A percentile compares a stretch with the other conserved stretches of the same genome.
These are phyloP conservation scores for Austrofundulus limnaeus DNA, from an alignment of 2,113 vertebrate genomes.

Conservation along the genomic window DNA sequence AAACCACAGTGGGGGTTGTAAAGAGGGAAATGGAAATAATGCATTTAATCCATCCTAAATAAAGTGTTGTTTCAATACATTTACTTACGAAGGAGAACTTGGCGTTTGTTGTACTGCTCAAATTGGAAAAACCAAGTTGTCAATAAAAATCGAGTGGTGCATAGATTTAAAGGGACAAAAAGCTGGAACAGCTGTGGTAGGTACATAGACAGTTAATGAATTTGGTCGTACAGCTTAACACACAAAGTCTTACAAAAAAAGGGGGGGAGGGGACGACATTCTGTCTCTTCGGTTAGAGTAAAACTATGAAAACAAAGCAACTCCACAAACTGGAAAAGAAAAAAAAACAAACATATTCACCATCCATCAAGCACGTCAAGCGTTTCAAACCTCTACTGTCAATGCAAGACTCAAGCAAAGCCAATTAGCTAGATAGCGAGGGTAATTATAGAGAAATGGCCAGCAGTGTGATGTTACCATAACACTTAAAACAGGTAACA, in stretches of 20 bases:
- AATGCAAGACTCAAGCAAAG: conserved; percentile 54
- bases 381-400: conserved; percentile 44
- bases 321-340: conserved; percentile 23
- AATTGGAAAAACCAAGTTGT: conserved; percentile 14
- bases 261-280: too few relatives aligned
- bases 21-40: too few relatives aligned
- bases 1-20: too few relatives aligned
- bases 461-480: conserved; percentile 82
- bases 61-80: conserved; percentile 8
- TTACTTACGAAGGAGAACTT: conserved; percentile 20
- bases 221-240: conserved; percentile 69
- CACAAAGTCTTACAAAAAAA: conserved; percentile 29
- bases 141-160: conserved; percentile 47
- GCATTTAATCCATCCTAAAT: too few relatives aligned
- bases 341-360: conserved; percentile 16
- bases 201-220: conserved; percentile 47
- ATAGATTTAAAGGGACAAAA: conserved; percentile 55
- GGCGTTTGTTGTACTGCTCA: conserved; percentile 28
- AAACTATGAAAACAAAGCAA: conserved; percentile 26
- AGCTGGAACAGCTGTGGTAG: conserved; percentile 39
- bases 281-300: conserved; percentile 35
- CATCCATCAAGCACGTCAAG: conserved; percentile 44
- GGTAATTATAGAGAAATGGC: conserved; percentile 83
- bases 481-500: conserved; percentile 82
- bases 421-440: conserved; percentile 55